Evolutionary conservation across 2,888 invertebrate species (phyloP), one percentile per base, ranked within the genome.

Genomic region (Miltochrista miniata): DNA sequence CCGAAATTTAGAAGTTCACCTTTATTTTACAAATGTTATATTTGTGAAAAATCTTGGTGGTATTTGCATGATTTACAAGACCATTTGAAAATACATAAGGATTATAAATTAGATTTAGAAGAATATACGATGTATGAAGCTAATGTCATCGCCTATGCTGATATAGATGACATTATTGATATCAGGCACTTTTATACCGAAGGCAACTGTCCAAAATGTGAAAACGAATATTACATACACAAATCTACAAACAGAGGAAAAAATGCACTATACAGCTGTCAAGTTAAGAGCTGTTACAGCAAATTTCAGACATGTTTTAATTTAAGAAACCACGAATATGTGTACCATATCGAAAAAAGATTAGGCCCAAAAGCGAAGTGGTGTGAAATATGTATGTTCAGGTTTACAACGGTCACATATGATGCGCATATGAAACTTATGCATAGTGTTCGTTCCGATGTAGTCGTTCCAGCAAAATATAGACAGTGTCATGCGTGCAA

Each of bases 21-120:
- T 0, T 12, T 79, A 0, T 69, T 74, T 12, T 87, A 84, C 45
- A 85, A 85, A 56, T 87, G 87, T 24, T 79, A 78, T 5, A 52
- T 79, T 0, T 87, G 87, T 33, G 12, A 51, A 0, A 13, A 42
- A 0, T 77, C 79, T 0, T 87, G 80, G 78, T 87, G 86, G 86
- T 51, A 73, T 8, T 48, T 81, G 0, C 24, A 54, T 0, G 73
- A 74, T 0, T 85, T 87, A 30, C 43, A 55, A 0, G 60, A 74
- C 0, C 87, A 87, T 37, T 31, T 84, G 0, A 29, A 35, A 0
- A 12, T 0, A 0, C 73, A 79, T 35, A 12, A 48, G 0, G 18
- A 1, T 0, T 7, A 43, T 0, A 53, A 58, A 0, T 51, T 51
- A 0, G n/a, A 70, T 0, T 13, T 56, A 0, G 37, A 78, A 0